Conservation (phyloP, 2,888 invertebrate genomes). For the Zootermopsis nevadensis region DNA sequence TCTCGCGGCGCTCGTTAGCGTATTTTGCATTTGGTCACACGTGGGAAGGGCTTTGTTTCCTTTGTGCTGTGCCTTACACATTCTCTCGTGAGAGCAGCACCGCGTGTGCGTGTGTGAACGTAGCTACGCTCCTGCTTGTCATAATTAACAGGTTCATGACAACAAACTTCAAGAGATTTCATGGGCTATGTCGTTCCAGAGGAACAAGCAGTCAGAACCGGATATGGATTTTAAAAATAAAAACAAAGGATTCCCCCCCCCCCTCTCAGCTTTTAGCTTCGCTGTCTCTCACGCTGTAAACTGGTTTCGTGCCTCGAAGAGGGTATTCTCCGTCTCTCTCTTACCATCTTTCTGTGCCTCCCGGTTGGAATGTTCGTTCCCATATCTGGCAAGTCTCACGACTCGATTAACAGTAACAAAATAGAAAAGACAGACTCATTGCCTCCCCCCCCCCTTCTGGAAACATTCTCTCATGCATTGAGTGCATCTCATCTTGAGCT, state of each 20-base stretch:
- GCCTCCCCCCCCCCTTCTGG: background rate
- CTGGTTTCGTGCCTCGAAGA: constrained; percentile 29
- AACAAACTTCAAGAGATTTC: background rate
- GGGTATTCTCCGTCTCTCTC: background rate
- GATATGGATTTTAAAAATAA: constrained; percentile 28
- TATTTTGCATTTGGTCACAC: too few species aligned
- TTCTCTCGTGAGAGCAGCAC: background rate
- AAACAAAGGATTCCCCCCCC: constrained; percentile 15
- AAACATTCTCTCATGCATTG: background rate
- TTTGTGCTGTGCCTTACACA: too few species aligned
- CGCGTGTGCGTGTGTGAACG: background rate
- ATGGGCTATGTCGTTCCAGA: background rate
- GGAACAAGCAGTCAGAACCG: constrained; percentile 13
- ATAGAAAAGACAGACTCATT: background rate
- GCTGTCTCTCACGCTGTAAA: constrained; percentile 24
- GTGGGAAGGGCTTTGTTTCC: too few species aligned
- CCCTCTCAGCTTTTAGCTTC: background rate
- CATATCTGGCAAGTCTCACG: background rate
- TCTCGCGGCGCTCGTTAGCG: too few species aligned
- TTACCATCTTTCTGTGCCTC: background rate
- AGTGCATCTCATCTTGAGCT: background rate
- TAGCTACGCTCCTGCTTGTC: background rate
- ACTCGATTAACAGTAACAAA: background rate
- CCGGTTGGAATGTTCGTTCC: background rate
- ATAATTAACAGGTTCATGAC: background rate